Evolutionary conservation across 2,797 vertebrate species (phyloP), one percentile per base, ranked within the genome.

Genomic region (Miichthys miiuy): DNA sequence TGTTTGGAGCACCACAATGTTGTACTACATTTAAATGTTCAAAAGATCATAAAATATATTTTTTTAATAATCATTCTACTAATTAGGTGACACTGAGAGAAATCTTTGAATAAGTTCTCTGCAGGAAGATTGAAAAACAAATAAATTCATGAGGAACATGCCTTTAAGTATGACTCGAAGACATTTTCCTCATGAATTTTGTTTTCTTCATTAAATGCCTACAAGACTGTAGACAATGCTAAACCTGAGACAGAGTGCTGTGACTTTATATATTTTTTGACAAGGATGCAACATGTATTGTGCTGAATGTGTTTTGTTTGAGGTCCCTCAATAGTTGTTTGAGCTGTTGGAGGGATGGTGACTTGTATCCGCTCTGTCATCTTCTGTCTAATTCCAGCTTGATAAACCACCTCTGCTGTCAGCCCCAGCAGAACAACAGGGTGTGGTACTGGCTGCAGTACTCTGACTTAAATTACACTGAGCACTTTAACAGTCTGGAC

Each of bases 391-490:
- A 71, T 61, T 86, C 14, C 38, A 64, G 80, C 62, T 16, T 71
- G 66, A 60, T 85, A 54, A 75, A 69, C 42, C 17, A 18, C 78
- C 67, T 82, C 62, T 72, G 54, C 62, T 68, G 70, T 16, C 46
- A 56, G 14, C 41, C 68, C 25, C 69, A 21, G 57, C 57, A 64
- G 70, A 69, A 55, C 62, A 34, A 47, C 20, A 76, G 68, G 62
- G 52, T 60, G 81, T 58, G 72, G 60, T 54, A 54, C 42, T 21
- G 70, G 63, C 68, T 75, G 44, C 57, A 60, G 70, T 44, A 17
- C 72, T 82, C 51, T 54, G 75, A 80, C 78, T 85, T 87, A 75
- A 80, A 87, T 89, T 84, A 83, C 82, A 81, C 50, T 27, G 72
- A 79, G 65, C 65, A 57, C 55, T 13, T 55, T 79, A 76, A 78